Evolutionary conservation across 2,888 invertebrate species (phyloP).

Genomic region (Idaea dimidiata): DNA sequence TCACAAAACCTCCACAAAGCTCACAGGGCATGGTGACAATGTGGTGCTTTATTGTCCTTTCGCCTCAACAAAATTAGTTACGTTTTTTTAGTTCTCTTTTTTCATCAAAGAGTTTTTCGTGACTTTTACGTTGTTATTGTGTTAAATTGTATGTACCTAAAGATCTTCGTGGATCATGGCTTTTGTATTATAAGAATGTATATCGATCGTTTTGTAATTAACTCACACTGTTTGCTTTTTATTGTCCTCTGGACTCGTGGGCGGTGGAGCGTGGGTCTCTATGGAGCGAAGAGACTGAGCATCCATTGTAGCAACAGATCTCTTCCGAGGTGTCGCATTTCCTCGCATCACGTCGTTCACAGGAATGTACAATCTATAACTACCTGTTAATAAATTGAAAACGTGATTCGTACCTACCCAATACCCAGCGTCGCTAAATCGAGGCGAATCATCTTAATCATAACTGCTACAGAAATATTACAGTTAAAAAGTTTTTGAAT

Average conservation of each 20-base stretch:
- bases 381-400: constrained; percentile 38
- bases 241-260: constrained; percentile 72
- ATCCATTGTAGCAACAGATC: constrained; percentile 68
- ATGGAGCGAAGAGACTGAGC: constrained; percentile 70
- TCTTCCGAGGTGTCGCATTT: constrained; percentile 59
- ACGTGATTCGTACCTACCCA: constrained; percentile 14
- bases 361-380: constrained; percentile 56
- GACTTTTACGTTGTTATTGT: neutral
- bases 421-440: constrained; percentile 5
- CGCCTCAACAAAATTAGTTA: neutral
- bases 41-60: neutral
- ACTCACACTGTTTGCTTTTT: constrained; percentile 67
- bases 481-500: neutral
- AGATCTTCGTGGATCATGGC: neutral
- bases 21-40: neutral
- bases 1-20: neutral
- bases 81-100: neutral
- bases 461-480: constrained; percentile 1
- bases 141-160: neutral
- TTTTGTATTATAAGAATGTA: neutral
- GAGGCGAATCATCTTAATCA: constrained; percentile 1
- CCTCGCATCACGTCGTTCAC: constrained; percentile 49
- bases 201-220: neutral
- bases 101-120: neutral
- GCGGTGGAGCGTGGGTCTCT: constrained; percentile 71